Conservation (phyloP, 2,888 invertebrate genomes). For the Patella depressa region DNA sequence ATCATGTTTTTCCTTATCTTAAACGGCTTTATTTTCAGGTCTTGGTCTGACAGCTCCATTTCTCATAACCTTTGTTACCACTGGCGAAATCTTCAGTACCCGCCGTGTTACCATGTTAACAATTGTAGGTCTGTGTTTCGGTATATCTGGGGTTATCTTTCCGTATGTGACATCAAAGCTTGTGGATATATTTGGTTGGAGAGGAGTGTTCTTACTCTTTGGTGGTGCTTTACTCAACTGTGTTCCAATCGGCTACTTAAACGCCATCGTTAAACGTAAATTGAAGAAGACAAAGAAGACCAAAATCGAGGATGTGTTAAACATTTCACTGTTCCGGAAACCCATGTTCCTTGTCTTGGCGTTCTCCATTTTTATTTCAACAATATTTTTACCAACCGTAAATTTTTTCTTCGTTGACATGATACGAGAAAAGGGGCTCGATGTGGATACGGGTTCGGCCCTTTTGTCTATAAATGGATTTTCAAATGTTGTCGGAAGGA, state of each 20-base stretch:
- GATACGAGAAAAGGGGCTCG: neutral
- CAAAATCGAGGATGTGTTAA: neutral
- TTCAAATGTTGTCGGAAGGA: neutral
- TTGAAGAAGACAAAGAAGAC: neutral
- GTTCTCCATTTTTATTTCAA: neutral
- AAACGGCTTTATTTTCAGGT: neutral
- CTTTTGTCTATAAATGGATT: slow-evolving; percentile 1
- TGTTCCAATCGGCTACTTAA: neutral
- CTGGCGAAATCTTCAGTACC: neutral
- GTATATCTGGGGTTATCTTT: neutral
- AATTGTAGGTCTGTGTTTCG: neutral
- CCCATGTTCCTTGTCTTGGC: neutral
- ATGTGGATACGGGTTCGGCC: neutral
- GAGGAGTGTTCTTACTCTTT: neutral
- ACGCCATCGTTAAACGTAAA: neutral
- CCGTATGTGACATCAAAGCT: neutral
- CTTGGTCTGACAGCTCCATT: neutral
- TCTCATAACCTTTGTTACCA: neutral
- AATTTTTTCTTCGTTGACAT: neutral
- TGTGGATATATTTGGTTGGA: neutral
- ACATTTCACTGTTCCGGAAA: neutral
- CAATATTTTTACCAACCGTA: neutral
- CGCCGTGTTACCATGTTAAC: neutral
- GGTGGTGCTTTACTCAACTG: neutral
- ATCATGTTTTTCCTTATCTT: no score